These are phyloP conservation scores for Chloropsis cyanopogon DNA, from an alignment of 2,113 vertebrate genomes.

Conservation along the genomic window DNA sequence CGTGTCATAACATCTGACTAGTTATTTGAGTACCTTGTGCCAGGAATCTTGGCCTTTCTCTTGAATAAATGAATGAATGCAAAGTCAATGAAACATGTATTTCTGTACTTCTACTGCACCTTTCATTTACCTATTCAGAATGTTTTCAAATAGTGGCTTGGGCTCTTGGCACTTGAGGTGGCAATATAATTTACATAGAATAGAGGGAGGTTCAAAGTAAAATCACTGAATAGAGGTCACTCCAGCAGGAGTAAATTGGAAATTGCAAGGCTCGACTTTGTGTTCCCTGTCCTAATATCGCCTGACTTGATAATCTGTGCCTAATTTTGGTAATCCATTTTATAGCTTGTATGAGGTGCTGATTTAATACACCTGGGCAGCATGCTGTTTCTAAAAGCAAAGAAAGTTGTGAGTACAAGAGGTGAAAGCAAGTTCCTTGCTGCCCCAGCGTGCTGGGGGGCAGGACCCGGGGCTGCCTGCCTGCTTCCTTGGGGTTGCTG, in stretches of 20 bases:
- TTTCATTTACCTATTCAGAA: background rate
- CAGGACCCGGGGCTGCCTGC: background rate
- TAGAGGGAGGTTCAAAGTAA: background rate
- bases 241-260: background rate
- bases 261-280: background rate
- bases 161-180: background rate
- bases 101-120: background rate
- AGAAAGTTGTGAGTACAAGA: background rate
- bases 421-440: background rate
- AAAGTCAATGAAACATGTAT: background rate
- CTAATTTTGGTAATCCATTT: background rate
- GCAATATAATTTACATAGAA: accelerated
- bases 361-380: background rate
- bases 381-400: background rate
- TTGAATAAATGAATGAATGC: background rate
- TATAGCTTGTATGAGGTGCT: background rate
- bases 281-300: background rate
- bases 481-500: background rate
- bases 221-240: background rate
- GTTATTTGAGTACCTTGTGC: background rate
- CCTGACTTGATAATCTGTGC: background rate
- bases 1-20: background rate
- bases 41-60: background rate
- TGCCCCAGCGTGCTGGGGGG: accelerated
- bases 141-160: background rate